Evolutionary conservation across 2,113 vertebrate species (phyloP).

Genomic region (Mixornis gularis): DNA sequence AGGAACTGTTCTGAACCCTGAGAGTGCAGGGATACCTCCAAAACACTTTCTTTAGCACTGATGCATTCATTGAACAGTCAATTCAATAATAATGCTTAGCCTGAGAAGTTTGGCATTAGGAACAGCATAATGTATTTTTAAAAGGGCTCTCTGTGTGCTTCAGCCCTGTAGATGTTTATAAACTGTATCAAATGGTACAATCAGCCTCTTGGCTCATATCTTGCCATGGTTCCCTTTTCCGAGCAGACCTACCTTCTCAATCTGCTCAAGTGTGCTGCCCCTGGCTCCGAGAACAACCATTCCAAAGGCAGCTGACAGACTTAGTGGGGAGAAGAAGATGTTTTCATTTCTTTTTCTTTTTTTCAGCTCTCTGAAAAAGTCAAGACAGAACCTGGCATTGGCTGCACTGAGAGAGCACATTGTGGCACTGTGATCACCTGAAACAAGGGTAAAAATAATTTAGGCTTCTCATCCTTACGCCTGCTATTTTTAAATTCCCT

Average conservation of each 20-base stretch:
- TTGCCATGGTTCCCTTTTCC: neutral
- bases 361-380: conserved; percentile 44
- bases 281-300: conserved; percentile 42
- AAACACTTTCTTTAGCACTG: neutral
- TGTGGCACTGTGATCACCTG: neutral
- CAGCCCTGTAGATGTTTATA: neutral
- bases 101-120: neutral
- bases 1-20: neutral
- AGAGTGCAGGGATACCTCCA: neutral
- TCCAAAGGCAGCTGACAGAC: conserved; percentile 52
- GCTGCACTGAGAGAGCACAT: conserved; percentile 35
- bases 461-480: neutral
- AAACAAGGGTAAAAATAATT: neutral
- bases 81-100: neutral
- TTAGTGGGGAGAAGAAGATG: conserved; percentile 40
- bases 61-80: neutral
- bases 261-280: conserved; percentile 34
- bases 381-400: conserved; percentile 49
- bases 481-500: neutral
- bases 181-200: neutral
- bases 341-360: conserved; percentile 35
- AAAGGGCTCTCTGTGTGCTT: neutral
- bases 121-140: neutral
- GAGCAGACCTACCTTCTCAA: conserved; percentile 26
- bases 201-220: neutral